These are phyloP conservation scores for Drosophila triauraria DNA, from an alignment of 1,140 invertebrate genomes.

Conservation along the genomic window DNA sequence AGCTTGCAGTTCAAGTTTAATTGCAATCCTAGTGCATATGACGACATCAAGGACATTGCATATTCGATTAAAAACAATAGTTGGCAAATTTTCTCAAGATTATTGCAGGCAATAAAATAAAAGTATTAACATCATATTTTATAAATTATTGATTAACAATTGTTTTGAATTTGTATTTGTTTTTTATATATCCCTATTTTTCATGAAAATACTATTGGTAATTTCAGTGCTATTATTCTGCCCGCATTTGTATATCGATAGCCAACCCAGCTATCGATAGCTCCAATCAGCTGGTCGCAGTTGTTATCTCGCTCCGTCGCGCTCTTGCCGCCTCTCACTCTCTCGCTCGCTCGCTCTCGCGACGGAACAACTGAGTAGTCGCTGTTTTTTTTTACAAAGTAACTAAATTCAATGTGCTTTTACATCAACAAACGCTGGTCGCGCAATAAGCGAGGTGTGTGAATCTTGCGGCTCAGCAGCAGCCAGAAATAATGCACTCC, in stretches of 20 bases:
- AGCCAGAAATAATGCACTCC: conserved; percentile 25
- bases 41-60: not conserved
- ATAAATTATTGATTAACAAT: too few species aligned
- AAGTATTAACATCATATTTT: too few species aligned
- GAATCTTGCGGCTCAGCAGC: conserved; percentile 36
- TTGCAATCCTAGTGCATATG: too few species aligned
- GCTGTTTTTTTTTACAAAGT: conserved; percentile 27
- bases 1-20: not conserved
- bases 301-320: conserved; percentile 24
- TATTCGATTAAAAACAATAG: not conserved
- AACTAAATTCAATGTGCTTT: conserved; percentile 58
- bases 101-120: too few species aligned
- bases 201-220: not conserved
- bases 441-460: conserved; percentile 37
- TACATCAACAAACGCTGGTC: conserved; percentile 48
- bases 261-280: conserved; percentile 11
- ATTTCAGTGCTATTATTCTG: too few species aligned
- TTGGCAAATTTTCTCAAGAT: not conserved
- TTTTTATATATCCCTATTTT: not conserved
- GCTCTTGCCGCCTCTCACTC: conserved; percentile 2
- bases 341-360: conserved; percentile 19
- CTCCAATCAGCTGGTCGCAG: conserved; percentile 20
- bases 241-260: conserved; percentile 1
- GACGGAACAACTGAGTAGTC: conserved; percentile 41
- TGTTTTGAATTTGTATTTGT: too few species aligned